These are phyloP conservation scores for Rhinopomastus cyanomelas DNA, from an alignment of 2,113 vertebrate genomes.

Conservation along the genomic window DNA sequence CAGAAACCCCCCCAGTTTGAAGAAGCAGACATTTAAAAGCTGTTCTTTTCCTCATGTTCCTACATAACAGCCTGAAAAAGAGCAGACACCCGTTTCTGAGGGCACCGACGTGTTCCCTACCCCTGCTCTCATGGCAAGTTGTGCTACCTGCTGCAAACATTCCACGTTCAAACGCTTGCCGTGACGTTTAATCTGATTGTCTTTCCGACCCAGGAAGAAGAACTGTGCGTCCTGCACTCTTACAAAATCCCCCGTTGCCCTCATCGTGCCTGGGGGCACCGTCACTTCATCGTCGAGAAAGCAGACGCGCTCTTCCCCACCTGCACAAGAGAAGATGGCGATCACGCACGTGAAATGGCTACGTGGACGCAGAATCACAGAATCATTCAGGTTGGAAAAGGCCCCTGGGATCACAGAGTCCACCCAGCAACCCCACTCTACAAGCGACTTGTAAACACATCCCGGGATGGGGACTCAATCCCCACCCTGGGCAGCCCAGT, in stretches of 20 bases:
- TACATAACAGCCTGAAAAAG: background rate
- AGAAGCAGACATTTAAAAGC: background rate
- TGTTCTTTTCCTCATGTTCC: background rate
- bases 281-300: constrained; percentile 84
- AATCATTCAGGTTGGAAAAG: too few relatives aligned
- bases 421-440: too few relatives aligned
- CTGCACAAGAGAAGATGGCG: constrained; percentile 68
- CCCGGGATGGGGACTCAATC: too few relatives aligned
- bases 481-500: too few relatives aligned
- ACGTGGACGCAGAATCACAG: too few relatives aligned
- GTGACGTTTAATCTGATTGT: constrained; percentile 90
- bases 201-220: constrained; percentile 88
- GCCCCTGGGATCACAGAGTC: too few relatives aligned
- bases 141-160: constrained; percentile 82
- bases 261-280: constrained; percentile 81
- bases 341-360: background rate
- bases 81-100: background rate
- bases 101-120: background rate
- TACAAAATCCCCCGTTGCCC: constrained; percentile 91
- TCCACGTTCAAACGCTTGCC: constrained; percentile 87
- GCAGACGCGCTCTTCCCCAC: constrained; percentile 87
- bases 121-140: background rate
- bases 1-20: background rate
- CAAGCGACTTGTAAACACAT: too few relatives aligned
- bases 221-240: constrained; percentile 72